Base-by-base conservation (phyloP, 2,797 vertebrate species). In the Danio tinwini region DNA sequence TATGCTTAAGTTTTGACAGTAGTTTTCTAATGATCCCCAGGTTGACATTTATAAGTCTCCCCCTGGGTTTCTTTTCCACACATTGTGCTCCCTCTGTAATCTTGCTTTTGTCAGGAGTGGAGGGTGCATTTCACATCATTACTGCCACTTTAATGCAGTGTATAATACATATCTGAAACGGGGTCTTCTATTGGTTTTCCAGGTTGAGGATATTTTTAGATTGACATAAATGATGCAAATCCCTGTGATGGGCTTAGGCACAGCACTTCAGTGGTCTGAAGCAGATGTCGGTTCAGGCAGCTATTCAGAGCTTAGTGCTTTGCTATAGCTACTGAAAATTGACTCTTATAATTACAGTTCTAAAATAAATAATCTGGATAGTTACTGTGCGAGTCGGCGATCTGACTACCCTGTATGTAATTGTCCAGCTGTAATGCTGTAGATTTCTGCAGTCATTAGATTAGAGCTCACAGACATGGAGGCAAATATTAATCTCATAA, bases 401-500 rank as follows among this genome's bases (percentile, higher is more conserved):
- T 68, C 63, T 62, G 56, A 59, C 17, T 37, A 1, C 74, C 42
- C 55, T 45, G 49, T 50, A 29, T 64, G 12, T 78, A 55, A 37
- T 53, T 62, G 73, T 78, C 64, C 42, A 7, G 65, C n/a, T 2
- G 19, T 70, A 45, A 56, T 58, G 42, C 39, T 17, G 17, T 64
- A 17, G 49, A 37, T 73, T 42, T 76, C 80, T 47, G 40, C 71
- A 21, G 72, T 79, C 69, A 61, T 53, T 10, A 68, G 80, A 84
- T 84, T 79, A 76, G 44, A 47, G 78, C 44, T 11, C 16, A 14
- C 62, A 58, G 68, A 76, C 53, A 59, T 52, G 17, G 44, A 78
- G 68, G 49, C 45, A 65, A 74, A 83, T 78, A 74, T 71, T 82
- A 84, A 75, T 74, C 56, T 39, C 71, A 70, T 67, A 65, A 65